These are phyloP conservation scores for Laticauda colubrina DNA, from an alignment of 2,113 vertebrate genomes.

Conservation along the genomic window DNA sequence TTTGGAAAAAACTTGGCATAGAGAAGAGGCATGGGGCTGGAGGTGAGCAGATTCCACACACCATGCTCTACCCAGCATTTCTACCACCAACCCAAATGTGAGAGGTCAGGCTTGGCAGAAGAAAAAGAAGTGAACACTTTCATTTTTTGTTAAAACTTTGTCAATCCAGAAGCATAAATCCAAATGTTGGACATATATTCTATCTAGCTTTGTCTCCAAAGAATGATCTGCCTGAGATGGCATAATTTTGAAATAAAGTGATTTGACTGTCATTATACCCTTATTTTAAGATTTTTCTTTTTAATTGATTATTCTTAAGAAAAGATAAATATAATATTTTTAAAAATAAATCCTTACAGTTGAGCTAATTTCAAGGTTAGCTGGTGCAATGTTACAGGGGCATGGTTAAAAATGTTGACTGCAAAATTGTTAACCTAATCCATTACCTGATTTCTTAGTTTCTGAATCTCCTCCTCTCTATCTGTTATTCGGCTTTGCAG, in stretches of 20 bases:
- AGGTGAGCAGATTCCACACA: not conserved
- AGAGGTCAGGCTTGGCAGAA: not conserved
- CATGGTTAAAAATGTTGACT: no score
- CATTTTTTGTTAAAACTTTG: not conserved
- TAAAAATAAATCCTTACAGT: not conserved
- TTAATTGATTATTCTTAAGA: not conserved
- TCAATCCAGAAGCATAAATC: not conserved
- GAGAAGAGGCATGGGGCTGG: not conserved
- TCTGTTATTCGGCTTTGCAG: constrained; percentile 93
- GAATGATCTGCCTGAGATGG: not conserved
- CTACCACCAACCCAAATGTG: not conserved
- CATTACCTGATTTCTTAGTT: constrained; percentile 94
- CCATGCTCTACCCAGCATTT: not conserved
- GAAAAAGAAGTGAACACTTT: no score
- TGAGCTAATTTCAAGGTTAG: not conserved
- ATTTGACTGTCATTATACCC: not conserved
- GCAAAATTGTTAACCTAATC: not conserved
- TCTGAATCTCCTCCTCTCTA: constrained; percentile 96
- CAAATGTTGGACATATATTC: not conserved
- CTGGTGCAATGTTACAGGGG: not conserved
- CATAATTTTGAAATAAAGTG: not conserved
- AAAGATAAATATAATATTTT: not conserved
- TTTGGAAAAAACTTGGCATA: not conserved
- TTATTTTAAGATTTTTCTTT: not conserved
- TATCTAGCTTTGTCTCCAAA: not conserved